These are phyloP conservation scores for Hyles lineata DNA, from an alignment of 2,888 invertebrate genomes.

Conservation along the genomic window DNA sequence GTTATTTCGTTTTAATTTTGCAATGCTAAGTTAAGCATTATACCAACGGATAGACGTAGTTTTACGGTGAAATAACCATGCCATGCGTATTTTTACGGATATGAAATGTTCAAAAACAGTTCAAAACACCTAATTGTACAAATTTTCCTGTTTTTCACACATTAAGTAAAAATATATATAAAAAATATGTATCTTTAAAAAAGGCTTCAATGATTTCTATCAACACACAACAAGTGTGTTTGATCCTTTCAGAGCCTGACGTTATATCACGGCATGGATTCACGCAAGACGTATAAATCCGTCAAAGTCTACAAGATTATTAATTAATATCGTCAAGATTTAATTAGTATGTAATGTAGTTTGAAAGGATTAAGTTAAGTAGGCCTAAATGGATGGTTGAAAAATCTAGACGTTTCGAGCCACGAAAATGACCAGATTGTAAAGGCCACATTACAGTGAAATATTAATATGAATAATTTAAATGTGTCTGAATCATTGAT, in stretches of 20 bases:
- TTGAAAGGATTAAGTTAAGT: constrained; percentile 2
- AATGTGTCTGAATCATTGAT: background rate
- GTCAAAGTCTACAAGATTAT: background rate
- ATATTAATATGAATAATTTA: background rate
- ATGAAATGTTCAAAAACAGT: constrained; percentile 12
- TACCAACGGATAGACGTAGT: background rate
- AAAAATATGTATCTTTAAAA: background rate
- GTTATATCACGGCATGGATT: background rate
- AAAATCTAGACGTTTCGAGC: background rate
- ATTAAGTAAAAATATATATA: background rate
- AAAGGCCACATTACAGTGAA: background rate
- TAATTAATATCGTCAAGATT: background rate
- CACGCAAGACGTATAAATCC: background rate
- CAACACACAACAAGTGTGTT: constrained; percentile 3
- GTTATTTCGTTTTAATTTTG: too few relatives aligned
- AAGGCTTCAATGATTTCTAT: constrained; percentile 6
- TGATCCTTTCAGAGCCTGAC: background rate
- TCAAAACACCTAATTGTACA: constrained; percentile 2
- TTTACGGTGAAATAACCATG: background rate
- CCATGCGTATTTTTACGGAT: background rate
- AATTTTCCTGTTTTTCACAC: background rate
- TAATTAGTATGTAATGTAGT: constrained; percentile 5
- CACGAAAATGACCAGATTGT: background rate
- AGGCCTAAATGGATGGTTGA: constrained; percentile 3
- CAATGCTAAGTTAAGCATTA: too few relatives aligned